Conservation (phyloP, 2,797 vertebrate species). For the Linurgus olivaceus region DNA sequence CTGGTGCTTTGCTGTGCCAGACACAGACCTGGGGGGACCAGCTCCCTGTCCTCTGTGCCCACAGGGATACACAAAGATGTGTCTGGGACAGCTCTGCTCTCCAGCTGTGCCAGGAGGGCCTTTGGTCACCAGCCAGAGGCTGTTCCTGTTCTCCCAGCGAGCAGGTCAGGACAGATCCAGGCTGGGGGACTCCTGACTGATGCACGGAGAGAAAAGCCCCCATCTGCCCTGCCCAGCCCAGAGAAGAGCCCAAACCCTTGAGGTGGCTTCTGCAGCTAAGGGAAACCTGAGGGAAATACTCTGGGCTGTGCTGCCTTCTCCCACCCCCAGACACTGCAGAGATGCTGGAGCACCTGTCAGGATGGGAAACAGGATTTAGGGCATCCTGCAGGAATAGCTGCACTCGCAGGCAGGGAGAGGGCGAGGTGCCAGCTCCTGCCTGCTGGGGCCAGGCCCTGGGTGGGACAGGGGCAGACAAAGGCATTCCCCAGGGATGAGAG, state of each 20-base stretch:
- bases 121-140: not conserved
- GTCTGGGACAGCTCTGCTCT: not conserved
- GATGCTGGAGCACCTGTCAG: not conserved
- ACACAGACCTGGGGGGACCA: not conserved
- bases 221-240: not conserved
- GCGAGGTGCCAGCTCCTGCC: not conserved
- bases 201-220: not conserved
- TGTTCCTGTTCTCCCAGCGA: not conserved
- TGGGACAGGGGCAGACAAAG: not conserved
- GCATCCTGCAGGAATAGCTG: not conserved
- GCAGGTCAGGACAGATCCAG: not conserved
- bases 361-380: not conserved
- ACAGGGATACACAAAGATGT: accelerated
- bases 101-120: not conserved
- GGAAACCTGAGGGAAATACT: not conserved
- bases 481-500: not conserved
- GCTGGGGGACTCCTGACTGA: not conserved
- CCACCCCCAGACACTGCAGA: not conserved
- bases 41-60: not conserved
- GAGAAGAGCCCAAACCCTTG: not conserved
- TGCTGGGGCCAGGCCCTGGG: not conserved
- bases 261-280: not conserved
- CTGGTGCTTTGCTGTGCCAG: not conserved
- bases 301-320: not conserved
- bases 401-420: not conserved